These are phyloP conservation scores for Colaptes auratus DNA, from an alignment of 2,113 vertebrate species.

Conservation along the genomic window DNA sequence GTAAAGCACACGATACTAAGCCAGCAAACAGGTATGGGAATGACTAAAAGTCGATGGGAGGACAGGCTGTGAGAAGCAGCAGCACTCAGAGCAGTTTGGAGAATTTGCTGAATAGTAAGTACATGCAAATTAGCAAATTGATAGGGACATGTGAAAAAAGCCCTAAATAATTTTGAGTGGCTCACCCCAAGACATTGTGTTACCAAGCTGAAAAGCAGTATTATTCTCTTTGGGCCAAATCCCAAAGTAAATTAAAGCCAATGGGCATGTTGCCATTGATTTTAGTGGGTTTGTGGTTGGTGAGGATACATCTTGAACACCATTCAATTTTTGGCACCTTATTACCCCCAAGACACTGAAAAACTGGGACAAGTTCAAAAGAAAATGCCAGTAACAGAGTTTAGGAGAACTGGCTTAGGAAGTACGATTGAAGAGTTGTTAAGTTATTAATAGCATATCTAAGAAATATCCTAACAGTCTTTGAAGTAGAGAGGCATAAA, in stretches of 20 bases:
- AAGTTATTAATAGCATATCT: background rate
- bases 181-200: background rate
- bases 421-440: background rate
- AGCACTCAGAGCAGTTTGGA: background rate
- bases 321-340: background rate
- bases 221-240: background rate
- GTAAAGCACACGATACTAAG: background rate
- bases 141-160: background rate
- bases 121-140: rapidly evolving
- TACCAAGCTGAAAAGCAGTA: background rate
- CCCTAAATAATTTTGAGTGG: background rate
- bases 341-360: background rate
- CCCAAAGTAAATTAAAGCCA: background rate
- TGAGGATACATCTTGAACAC: background rate
- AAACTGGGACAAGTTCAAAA: background rate
- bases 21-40: background rate
- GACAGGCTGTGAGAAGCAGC: background rate
- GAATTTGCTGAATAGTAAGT: background rate
- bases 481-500: background rate
- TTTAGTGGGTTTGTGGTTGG: background rate
- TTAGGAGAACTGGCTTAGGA: background rate
- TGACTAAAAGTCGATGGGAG: background rate
- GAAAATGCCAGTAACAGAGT: background rate
- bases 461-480: background rate
- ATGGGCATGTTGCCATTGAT: background rate